Evolutionary conservation across 2,113 vertebrate species (phyloP).

Genomic region (Perca fluviatilis): DNA sequence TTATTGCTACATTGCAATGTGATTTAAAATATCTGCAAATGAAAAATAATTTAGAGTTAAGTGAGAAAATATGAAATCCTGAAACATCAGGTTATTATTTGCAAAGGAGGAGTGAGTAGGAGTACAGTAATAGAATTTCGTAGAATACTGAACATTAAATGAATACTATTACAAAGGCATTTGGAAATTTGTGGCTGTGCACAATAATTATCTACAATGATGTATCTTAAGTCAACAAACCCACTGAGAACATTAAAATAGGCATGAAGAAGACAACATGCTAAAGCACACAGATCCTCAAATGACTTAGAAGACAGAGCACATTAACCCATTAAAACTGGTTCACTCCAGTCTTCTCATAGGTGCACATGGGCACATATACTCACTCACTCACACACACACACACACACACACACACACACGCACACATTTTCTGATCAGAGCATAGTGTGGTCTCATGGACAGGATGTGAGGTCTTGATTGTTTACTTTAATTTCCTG

Average conservation of each 20-base stretch:
- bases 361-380: conserved; percentile 32
- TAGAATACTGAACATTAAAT: neutral
- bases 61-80: neutral
- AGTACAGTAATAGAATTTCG: neutral
- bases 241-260: neutral
- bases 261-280: neutral
- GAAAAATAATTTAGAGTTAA: neutral
- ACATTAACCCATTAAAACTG: conserved; percentile 9
- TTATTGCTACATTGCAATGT: neutral
- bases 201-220: neutral
- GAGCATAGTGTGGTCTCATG: conserved; percentile 66
- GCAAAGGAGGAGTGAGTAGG: neutral
- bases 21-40: neutral
- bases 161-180: neutral
- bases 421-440: conserved; percentile 56
- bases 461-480: conserved; percentile 82
- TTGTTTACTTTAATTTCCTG: conserved; percentile 85
- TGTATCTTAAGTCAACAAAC: neutral
- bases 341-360: conserved; percentile 11
- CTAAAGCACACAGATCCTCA: neutral
- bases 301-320: neutral
- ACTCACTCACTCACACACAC: conserved; percentile 15
- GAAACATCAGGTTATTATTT: conserved; percentile 1
- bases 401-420: conserved; percentile 30
- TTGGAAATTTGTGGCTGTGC: neutral